phyloP scores from a whole-genome alignment of 2,113 vertebrate species.

The Cebus imitator region DNA sequence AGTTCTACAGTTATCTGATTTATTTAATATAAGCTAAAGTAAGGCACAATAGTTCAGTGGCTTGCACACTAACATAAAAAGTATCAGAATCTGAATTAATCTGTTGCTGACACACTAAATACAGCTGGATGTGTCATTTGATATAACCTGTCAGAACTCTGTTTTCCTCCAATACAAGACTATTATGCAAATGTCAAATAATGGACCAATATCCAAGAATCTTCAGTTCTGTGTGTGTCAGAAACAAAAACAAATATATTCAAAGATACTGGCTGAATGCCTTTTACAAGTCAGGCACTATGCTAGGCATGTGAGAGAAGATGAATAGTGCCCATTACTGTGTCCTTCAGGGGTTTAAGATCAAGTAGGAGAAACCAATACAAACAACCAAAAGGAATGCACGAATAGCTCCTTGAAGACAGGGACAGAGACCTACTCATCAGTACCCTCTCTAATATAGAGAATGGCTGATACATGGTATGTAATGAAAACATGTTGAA shows the following conservation, averaged over 20 bases:
- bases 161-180: slow-evolving; percentile 34
- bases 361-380: neutral
- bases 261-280: neutral
- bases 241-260: slow-evolving; percentile 41
- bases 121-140: slow-evolving; percentile 46
- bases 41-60: slow-evolving; percentile 39
- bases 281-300: neutral
- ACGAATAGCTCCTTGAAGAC: neutral
- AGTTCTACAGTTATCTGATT: slow-evolving; percentile 55
- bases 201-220: neutral
- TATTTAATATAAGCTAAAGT: slow-evolving; percentile 64
- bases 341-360: neutral
- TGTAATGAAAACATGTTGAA: neutral
- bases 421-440: neutral
- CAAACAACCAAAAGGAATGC: neutral
- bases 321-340: neutral
- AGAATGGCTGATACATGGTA: neutral
- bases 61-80: slow-evolving; percentile 45
- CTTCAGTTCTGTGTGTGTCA: neutral
- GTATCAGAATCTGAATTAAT: slow-evolving; percentile 48
- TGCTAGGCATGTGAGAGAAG: neutral
- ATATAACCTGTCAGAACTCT: slow-evolving; percentile 37
- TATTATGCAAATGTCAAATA: slow-evolving; percentile 12
- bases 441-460: neutral
- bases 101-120: slow-evolving; percentile 39